Conservation (phyloP, 2,113 vertebrate species). For the Prochilodus magdalenae region DNA sequence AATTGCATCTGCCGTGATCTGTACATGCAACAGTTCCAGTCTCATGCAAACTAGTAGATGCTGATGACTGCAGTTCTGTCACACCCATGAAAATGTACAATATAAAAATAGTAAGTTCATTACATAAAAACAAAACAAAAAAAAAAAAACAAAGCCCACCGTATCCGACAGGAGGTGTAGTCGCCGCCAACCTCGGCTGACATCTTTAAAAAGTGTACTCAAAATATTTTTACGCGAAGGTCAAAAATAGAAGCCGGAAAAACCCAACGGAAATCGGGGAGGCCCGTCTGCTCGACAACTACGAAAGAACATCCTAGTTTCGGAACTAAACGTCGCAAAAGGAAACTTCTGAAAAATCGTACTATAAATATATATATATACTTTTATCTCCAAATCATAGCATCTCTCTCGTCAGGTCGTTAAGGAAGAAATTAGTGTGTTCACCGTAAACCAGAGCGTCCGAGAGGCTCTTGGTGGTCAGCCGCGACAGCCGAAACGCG, state of each 20-base stretch:
- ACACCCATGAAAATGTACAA: slow-evolving; percentile 66
- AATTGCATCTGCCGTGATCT: slow-evolving; percentile 57
- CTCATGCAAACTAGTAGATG: slow-evolving; percentile 68
- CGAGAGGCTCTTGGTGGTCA: slow-evolving; percentile 58
- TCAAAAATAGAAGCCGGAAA: slow-evolving; percentile 26
- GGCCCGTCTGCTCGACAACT: slow-evolving; percentile 66
- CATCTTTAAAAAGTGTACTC: slow-evolving; percentile 25
- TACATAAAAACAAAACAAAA: slow-evolving; percentile 15
- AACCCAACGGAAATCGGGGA: slow-evolving; percentile 53
- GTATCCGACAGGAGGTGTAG: slow-evolving; percentile 25
- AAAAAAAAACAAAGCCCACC: slow-evolving; percentile 54
- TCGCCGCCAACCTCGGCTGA: not conserved
- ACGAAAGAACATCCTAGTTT: slow-evolving; percentile 75
- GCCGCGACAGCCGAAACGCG: slow-evolving; percentile 32
- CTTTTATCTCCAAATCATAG: slow-evolving; percentile 65
- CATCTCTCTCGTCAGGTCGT: slow-evolving; percentile 62
- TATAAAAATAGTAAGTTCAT: slow-evolving; percentile 58
- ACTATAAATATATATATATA: slow-evolving; percentile 74
- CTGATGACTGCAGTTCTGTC: slow-evolving; percentile 57
- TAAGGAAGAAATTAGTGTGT: slow-evolving; percentile 69
- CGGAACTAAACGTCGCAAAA: slow-evolving; percentile 70
- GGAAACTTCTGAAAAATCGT: slow-evolving; percentile 67
- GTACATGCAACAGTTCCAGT: slow-evolving; percentile 76
- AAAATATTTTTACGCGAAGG: slow-evolving; percentile 24
- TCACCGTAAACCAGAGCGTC: slow-evolving; percentile 57